Evolutionary conservation across 2,888 invertebrate genomes (phyloP).

Genomic region (Chesias legatella): DNA sequence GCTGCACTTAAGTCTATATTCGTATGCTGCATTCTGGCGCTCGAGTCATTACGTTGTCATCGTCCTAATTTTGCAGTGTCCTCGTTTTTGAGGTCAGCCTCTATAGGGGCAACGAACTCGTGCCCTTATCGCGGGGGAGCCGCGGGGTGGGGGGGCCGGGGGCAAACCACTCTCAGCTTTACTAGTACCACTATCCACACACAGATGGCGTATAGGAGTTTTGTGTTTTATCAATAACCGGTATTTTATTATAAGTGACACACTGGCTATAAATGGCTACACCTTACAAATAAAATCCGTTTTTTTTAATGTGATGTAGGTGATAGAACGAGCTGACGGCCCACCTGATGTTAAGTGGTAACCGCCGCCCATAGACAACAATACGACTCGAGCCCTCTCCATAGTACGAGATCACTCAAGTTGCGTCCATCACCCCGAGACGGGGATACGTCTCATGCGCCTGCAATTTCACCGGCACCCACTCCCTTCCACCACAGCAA

Average conservation of each 20-base stretch:
- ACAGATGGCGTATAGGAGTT: constrained; percentile 57
- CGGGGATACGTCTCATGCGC: too few relatives aligned
- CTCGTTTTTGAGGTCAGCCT: constrained; percentile 86
- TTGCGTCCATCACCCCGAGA: too few relatives aligned
- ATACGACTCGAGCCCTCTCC: too few relatives aligned
- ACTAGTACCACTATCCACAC: constrained; percentile 49
- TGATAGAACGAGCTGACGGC: too few relatives aligned
- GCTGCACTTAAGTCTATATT: constrained; percentile 49
- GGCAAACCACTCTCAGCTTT: constrained; percentile 33
- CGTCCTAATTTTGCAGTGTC: constrained; percentile 83
- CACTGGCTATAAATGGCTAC: neutral
- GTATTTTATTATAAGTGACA: constrained; percentile 4
- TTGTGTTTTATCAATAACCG: constrained; percentile 7
- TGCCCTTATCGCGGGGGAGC: constrained; percentile 76
- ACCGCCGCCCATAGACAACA: too few relatives aligned
- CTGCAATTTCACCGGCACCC: too few relatives aligned
- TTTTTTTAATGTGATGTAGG: too few relatives aligned
- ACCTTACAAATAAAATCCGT: too few relatives aligned
- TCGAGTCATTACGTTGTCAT: constrained; percentile 77
- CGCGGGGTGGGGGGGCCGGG: constrained; percentile 47
- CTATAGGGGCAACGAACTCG: constrained; percentile 80
- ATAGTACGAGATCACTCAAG: too few relatives aligned
- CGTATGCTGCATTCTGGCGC: constrained; percentile 51
- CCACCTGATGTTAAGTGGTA: too few relatives aligned
- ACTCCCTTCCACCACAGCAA: too few relatives aligned